Conservation (phyloP, 35 echinoderm and acorn worm species). For the Apostichopus californicus region DNA sequence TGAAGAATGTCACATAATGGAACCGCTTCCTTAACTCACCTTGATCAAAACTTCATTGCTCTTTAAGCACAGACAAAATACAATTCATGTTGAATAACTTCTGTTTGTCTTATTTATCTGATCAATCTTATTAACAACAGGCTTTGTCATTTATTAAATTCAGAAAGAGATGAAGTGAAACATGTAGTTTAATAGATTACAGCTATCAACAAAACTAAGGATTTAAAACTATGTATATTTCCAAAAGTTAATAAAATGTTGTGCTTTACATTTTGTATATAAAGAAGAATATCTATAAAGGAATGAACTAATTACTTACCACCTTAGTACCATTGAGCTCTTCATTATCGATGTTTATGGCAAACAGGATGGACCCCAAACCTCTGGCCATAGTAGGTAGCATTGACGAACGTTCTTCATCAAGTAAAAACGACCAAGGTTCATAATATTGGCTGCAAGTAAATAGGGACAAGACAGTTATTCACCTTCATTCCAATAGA, state of each 20-base stretch:
- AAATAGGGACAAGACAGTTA: not conserved
- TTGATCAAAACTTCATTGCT: too few species aligned
- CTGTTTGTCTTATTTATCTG: not conserved
- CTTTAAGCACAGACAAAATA: too few species aligned
- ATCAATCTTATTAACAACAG: not conserved
- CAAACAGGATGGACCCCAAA: slow-evolving; percentile 94
- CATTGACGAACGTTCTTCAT: slow-evolving; percentile 96
- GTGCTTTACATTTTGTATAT: too few species aligned
- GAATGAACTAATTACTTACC: slow-evolving; percentile 51
- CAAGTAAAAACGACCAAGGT: slow-evolving; percentile 86
- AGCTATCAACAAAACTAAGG: too few species aligned
- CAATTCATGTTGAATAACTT: not conserved
- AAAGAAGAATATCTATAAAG: too few species aligned
- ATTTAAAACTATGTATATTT: too few species aligned
- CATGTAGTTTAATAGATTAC: too few species aligned
- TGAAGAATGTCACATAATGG: too few species aligned
- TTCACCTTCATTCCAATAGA: not conserved
- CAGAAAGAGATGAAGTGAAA: not conserved
- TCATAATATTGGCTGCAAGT: slow-evolving; percentile 85
- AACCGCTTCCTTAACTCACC: too few species aligned
- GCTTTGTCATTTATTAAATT: not conserved
- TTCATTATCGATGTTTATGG: slow-evolving; percentile 96
- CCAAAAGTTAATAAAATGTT: too few species aligned
- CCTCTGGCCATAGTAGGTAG: slow-evolving; percentile 94
- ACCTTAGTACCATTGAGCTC: slow-evolving; percentile 91